Base-by-base conservation (phyloP, 2,888 invertebrate genomes). In the Allolobophora icterica region DNA sequence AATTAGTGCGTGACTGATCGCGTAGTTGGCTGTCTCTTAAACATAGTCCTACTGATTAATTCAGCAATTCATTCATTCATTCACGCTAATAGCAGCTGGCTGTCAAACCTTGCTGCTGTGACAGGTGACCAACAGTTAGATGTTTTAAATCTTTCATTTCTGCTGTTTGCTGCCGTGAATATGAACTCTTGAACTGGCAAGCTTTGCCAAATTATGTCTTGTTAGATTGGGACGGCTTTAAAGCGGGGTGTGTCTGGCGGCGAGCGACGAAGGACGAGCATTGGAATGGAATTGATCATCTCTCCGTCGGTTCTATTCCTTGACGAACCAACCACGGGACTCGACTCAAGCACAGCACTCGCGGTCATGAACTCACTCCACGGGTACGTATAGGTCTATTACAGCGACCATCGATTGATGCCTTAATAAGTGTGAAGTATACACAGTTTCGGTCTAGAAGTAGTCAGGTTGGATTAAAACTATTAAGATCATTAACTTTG, bases 271-370 rank as follows among this genome's bases (percentile, higher is more conserved):
- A 93, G 95, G 38, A 94, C 94, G 45, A 95, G 95, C 92, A 95
- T 95, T 91, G 95, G 95, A 21, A 95, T 95, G 95, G 95, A 95
- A 93, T 93, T 95, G 93, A 95, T 95, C 91, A 95, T 94, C 91
- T 94, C 94, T 58, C 95, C 95, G 40, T 93, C 94, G 30, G 94
- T 95, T 19, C 94, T 95, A 38, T 95, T 95, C 92, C 94, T 95
- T n/a, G 95, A 95, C 93, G 95, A 95, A 92, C 95, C 95, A 58
- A 95, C 95, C 35, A 95, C 95, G 90, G 95, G 95, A 13, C 94
- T 95, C 33, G 95, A 95, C 93, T 94, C 95, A 84, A 94, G 94
- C 92, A 95, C 95, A 17, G 95, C 95, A 30, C 94, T 94, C 91
- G 94, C 94, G 90, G 95, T 95, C 91, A 95, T 95, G 94, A 90